Evolutionary conservation across 2,113 vertebrate genomes (phyloP), one percentile per base, ranked within the genome.

Genomic region (Lepidothrix coronata): DNA sequence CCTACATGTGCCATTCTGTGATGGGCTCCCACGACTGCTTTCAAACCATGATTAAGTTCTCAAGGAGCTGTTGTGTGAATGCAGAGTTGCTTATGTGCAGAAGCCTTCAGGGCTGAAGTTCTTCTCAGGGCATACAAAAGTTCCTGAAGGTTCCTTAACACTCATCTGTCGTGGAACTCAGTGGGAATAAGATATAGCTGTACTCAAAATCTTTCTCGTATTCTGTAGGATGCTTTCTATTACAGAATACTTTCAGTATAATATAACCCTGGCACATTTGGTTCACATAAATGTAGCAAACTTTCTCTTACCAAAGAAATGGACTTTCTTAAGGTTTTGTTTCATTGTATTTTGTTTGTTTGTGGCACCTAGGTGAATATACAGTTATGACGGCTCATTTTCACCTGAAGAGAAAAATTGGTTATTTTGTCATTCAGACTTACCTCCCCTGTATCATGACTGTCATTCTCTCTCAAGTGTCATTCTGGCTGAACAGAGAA

Each of bases 361-460:
- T 96, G 65, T 68, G 61, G 44, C 41, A 85, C 49, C 52, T 97
- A 99, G 99, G 99, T 94, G 99, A 99, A 98, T 99, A 99, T 85
- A 99, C 99, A 3, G 99, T 99, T 96, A 99, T 99, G 99, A 99
- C 99, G 5, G 99, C 99, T 97, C 99, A 99, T 98, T 99, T 99
- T 96, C 99, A 99, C 96, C 98, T 99, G 98, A 99, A 99, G 98
- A 99, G 99, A 97, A 99, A 99, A 98, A 99, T 99, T 57, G 99
- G 99, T 66, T 99, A 99, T 98, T 99, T 99, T 98, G 99, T 99
- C 96, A 99, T 99, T 97, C 99, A 99, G 98, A 99, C 99, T 11
- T 99, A 99, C 86, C 98, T 99, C 33, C 99, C 99, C 12, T 99
- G 99, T 96, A 99, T 99, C 98, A 99, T 99, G 99, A 99, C 99